phyloP scores from a whole-genome alignment of 2,113 vertebrate genomes.

The Cygnus atratus region DNA sequence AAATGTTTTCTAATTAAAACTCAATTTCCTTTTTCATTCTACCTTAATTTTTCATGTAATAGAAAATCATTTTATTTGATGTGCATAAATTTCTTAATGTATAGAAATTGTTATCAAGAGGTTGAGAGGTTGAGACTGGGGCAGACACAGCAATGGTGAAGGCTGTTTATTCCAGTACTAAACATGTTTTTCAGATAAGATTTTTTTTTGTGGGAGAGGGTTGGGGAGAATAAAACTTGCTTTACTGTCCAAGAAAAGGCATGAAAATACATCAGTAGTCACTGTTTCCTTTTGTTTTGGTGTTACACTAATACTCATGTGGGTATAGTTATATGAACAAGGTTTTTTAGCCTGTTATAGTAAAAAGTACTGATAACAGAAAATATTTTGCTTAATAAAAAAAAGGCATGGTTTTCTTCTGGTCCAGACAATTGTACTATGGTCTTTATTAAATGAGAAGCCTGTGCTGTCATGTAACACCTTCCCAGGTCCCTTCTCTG shows the following conservation, averaged over 20 bases:
- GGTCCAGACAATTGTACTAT: neutral
- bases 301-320: neutral
- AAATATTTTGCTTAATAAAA: no score
- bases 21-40: slow-evolving; percentile 62
- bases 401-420: neutral
- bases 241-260: neutral
- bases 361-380: neutral
- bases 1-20: slow-evolving; percentile 73
- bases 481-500: neutral
- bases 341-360: neutral
- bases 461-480: neutral
- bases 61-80: slow-evolving; percentile 50
- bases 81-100: slow-evolving; percentile 9
- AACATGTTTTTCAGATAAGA: neutral
- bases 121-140: neutral
- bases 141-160: neutral
- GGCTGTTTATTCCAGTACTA: neutral
- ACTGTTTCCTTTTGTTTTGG: neutral
- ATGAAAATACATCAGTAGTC: neutral
- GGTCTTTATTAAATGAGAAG: neutral
- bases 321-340: neutral
- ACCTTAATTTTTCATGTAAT: slow-evolving; percentile 60
- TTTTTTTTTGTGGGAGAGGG: neutral
- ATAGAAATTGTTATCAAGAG: slow-evolving; percentile 6
- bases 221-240: neutral